These are phyloP conservation scores for Monoplex corrugatus DNA, from an alignment of 2,888 invertebrate genomes.

Conservation along the genomic window DNA sequence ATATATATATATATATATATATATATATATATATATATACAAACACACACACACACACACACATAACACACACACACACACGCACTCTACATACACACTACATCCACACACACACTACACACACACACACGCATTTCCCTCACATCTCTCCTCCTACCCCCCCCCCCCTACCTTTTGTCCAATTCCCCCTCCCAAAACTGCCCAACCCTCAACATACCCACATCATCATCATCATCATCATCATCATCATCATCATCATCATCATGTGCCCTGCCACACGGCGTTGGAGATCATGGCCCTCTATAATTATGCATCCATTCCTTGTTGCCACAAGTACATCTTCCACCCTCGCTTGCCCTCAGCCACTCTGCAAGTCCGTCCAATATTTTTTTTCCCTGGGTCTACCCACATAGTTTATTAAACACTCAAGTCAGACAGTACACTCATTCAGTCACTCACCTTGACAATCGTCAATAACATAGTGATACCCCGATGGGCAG, in stretches of 20 bases:
- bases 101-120: neutral
- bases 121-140: neutral
- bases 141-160: too few species aligned
- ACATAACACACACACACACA: neutral
- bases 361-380: too few species aligned
- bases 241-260: too few species aligned
- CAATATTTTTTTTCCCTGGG: too few species aligned
- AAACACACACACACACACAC: neutral
- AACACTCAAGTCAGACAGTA: neutral
- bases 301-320: too few species aligned
- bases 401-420: neutral
- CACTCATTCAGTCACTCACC: slow-evolving; percentile 44
- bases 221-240: too few species aligned
- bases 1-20: too few species aligned
- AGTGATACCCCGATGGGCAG: slow-evolving; percentile 55
- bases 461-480: slow-evolving; percentile 49
- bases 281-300: too few species aligned
- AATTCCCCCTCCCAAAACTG: neutral
- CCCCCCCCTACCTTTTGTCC: neutral
- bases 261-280: too few species aligned
- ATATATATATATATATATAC: neutral
- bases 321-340: too few species aligned
- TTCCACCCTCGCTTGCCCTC: too few species aligned
- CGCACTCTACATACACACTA: neutral
- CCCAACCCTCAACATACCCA: too few species aligned